phyloP scores from a whole-genome alignment of 2,113 vertebrate species.

The Suncus etruscus region DNA sequence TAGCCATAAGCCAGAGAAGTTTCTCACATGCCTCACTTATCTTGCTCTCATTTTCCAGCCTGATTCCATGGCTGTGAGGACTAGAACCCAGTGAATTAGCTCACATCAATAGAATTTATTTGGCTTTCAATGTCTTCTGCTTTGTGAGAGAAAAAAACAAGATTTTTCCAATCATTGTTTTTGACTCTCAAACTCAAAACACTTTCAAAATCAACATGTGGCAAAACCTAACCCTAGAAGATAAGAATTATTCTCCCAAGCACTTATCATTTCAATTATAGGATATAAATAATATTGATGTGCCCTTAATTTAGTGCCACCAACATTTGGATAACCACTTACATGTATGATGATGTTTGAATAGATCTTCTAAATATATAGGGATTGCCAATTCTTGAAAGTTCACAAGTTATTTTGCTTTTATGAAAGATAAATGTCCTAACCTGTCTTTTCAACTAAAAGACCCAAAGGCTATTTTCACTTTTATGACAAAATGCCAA shows the following conservation, averaged over 20 bases:
- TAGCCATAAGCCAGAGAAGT: neutral
- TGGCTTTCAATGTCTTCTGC: neutral
- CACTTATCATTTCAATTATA: neutral
- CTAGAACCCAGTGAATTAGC: neutral
- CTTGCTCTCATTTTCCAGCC: neutral
- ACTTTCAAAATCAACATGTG: no score
- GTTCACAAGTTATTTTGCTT: no score
- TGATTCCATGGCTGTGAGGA: constrained; percentile 4
- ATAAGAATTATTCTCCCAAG: neutral
- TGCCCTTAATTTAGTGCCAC: neutral
- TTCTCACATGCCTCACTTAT: no score
- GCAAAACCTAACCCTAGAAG: neutral
- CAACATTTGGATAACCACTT: no score
- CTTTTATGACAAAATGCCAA: no score
- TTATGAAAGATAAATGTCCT: no score
- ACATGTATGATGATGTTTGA: no score
- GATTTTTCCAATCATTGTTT: neutral
- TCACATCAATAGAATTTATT: neutral
- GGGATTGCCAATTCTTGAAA: no score
- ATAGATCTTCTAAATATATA: no score
- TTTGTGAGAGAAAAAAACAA: neutral
- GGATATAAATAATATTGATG: neutral
- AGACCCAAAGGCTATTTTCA: no score
- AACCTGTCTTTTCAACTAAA: no score
- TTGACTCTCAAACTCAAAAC: neutral